Conservation (phyloP, 2,797 vertebrate species). For the Enteromius paludinosus region DNA sequence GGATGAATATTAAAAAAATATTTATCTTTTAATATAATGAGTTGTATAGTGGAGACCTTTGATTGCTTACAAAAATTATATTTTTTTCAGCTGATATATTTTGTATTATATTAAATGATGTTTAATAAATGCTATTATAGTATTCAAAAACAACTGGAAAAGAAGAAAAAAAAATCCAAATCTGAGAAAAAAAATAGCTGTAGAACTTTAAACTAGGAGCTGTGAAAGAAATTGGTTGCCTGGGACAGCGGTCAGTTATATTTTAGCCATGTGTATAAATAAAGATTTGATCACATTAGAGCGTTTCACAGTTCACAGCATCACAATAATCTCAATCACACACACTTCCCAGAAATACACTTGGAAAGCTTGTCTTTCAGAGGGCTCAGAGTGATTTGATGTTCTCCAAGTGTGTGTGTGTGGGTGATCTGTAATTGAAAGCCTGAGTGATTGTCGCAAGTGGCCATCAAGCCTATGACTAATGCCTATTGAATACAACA, state of each 20-base stretch:
- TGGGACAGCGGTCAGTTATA: neutral
- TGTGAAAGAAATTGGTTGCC: neutral
- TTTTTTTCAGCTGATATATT: neutral
- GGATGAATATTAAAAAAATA: neutral
- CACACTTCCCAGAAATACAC: conserved; percentile 18
- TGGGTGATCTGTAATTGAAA: conserved; percentile 41
- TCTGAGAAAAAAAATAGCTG: neutral
- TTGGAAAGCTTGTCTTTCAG: neutral
- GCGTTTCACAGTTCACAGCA: neutral
- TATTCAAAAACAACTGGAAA: neutral
- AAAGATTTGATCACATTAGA: neutral
- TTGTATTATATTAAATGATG: neutral
- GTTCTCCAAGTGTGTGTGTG: neutral
- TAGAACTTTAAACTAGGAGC: neutral
- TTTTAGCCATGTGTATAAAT: neutral
- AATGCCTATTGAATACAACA: conserved; percentile 33
- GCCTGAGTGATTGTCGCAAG: conserved; percentile 15
- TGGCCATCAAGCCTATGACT: conserved; percentile 36
- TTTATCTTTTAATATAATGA: neutral
- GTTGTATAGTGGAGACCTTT: neutral
- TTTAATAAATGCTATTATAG: neutral
- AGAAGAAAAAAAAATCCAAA: neutral
- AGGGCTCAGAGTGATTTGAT: conserved; percentile 16
- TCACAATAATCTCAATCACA: conserved; percentile 9
- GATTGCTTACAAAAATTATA: neutral